Evolutionary conservation across 1,140 invertebrate species (phyloP), one percentile per base, ranked within the genome.

Genomic region (Lepidostoma basale): DNA sequence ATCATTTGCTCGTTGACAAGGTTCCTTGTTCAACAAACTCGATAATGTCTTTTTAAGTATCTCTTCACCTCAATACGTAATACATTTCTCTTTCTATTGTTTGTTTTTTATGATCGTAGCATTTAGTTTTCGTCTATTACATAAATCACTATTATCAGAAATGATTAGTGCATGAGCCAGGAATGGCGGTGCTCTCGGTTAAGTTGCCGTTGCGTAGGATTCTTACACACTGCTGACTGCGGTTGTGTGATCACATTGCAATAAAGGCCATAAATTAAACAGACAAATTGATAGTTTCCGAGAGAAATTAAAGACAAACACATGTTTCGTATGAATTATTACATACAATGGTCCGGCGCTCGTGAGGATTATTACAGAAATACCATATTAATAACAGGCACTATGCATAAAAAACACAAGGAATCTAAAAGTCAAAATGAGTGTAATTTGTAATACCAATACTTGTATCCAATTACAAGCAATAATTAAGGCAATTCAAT

Each of bases 1-100:
- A 69, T 69, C 67, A 69, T 69, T 42, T 63, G 26, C 30, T 60
- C 49, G 67, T 56, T 69, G 67, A 69, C 67, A 69, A 60, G 45
- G 16, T 33, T 40, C 28, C 45, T 63, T 18, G 59, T 69, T 63
- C 28, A 40, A 69, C 47, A 54, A 42, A 63, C 45, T 40, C 39
- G 59, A 63, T 69, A 69, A 69, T 69, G 67, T 44, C 14, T 69
- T 69, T 69, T 69, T 69, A 69, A 69, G 67, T 69, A 63, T 45
- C 12, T 40, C 26, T 62, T 68, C 58, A 68, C 59, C 60, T 39
- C 49, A 30, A 25, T 67, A 44, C 52, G 36, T 64, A 54, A 64
- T 52, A 54, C 47, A 39, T 47, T 64, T 33, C 25, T 25, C 8
- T 25, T 6, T 44, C 47, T 54, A 64, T 64, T 64, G 62, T 64